Base-by-base conservation (phyloP, 2,888 invertebrate genomes). In the Cheilosia scutellata region DNA sequence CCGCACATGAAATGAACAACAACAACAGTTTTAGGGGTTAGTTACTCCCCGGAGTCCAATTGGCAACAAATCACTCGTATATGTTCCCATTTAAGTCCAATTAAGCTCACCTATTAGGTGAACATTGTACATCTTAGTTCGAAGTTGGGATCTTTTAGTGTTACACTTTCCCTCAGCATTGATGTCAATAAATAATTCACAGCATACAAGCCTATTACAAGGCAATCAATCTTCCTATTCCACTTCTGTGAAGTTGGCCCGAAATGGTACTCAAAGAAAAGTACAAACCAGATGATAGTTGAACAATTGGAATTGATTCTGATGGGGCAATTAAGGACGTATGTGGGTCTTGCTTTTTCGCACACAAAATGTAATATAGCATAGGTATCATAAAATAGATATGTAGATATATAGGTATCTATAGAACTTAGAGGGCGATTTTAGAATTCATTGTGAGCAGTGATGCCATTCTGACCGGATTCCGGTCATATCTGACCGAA, bases 161-260 rank as follows among this genome's bases (percentile, higher is more conserved):
- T n/a, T 49, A 20, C 20, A 20, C 37, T 57, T 44, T 63, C 55
- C 53, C 57, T 60, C 49, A 49, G 37, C 71, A 58, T 49, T 71
- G 60, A 29, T 33, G 25, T 51, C 49, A 25, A 71, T 71, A 71
- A 71, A 86, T 86, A 86, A 86, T 86, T 86, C 86, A 82, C 42
- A 53, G 63, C 68, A 60, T 82, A 82, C 82, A 86, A 77, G 82
- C 86, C 86, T 77, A 86, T 86, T 86, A 86, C 86, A 82, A 75
- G 76, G 82, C 86, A 77, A 86, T 86, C 86, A 86, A 86, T 86
- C 86, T 86, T 76, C 47, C 65, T 20, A 25, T 33, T 20, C 25
- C 40, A 68, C 29, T 55, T 44, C 44, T 6, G 31, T 6, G 31
- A 57, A 42, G 29, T 16, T 55, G 42, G 16, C 11, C 4, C 11